phyloP scores from a whole-genome alignment of 2,888 invertebrate species.

The Aplocera efformata region DNA sequence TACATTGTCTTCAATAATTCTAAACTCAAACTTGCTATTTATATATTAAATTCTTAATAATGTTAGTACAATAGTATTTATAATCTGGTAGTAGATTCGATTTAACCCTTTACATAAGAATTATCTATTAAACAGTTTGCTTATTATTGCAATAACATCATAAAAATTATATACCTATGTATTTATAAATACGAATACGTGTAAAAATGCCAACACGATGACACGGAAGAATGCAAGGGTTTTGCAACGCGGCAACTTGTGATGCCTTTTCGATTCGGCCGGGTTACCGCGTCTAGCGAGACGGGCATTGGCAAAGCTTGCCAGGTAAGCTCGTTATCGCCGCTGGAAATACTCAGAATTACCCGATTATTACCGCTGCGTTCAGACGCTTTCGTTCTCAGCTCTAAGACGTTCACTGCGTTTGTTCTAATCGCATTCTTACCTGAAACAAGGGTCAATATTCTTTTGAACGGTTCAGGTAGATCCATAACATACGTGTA shows the following conservation, averaged over 20 bases:
- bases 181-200: too few relatives aligned
- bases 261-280: slow-evolving; percentile 37
- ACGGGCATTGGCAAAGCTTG: slow-evolving; percentile 41
- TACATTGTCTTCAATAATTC: too few relatives aligned
- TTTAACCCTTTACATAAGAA: too few relatives aligned
- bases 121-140: slow-evolving; percentile 9
- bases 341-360: slow-evolving; percentile 47
- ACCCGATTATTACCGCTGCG: slow-evolving; percentile 24
- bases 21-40: too few relatives aligned
- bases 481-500: not conserved
- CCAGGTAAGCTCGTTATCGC: slow-evolving; percentile 53
- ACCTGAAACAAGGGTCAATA: slow-evolving; percentile 11
- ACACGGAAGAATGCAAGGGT: not conserved
- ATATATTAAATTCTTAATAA: too few relatives aligned
- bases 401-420: slow-evolving; percentile 3
- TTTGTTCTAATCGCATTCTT: slow-evolving; percentile 15
- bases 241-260: slow-evolving; percentile 6
- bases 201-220: not conserved
- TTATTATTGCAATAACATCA: too few relatives aligned
- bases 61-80: too few relatives aligned
- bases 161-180: too few relatives aligned
- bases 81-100: too few relatives aligned
- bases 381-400: slow-evolving; percentile 21
- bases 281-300: slow-evolving; percentile 36
- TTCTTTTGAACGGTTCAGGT: slow-evolving; percentile 8